phyloP scores from a whole-genome alignment of 2,888 invertebrate genomes.

The Drosophila pseudotakahashii region DNA sequence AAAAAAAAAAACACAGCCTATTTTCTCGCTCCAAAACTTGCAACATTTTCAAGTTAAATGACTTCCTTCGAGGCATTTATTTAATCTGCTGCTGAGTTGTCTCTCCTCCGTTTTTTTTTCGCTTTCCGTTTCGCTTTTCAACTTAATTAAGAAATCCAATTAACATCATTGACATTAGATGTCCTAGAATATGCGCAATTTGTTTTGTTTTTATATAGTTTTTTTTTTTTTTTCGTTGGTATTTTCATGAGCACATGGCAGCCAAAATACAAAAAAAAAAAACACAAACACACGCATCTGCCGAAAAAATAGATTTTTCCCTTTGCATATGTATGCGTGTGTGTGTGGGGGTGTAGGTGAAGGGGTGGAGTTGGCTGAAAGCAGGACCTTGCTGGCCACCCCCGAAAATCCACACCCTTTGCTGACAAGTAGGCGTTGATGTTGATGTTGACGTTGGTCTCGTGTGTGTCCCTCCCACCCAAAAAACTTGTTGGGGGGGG shows the following conservation, averaged over 20 bases:
- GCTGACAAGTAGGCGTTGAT: slow-evolving; percentile 54
- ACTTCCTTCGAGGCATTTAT: slow-evolving; percentile 17
- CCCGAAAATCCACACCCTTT: slow-evolving; percentile 35
- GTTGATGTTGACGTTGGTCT: slow-evolving; percentile 54
- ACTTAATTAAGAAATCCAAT: slow-evolving; percentile 78
- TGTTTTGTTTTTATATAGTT: slow-evolving; percentile 55
- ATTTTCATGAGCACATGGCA: slow-evolving; percentile 14
- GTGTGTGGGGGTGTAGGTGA: background rate
- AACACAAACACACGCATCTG: slow-evolving; percentile 32
- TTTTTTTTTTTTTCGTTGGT: slow-evolving; percentile 1
- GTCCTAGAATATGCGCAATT: slow-evolving; percentile 74
- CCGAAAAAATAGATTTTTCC: slow-evolving; percentile 41
- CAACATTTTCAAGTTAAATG: slow-evolving; percentile 19
- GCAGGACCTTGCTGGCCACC: slow-evolving; percentile 43
- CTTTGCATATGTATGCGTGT: slow-evolving; percentile 31
- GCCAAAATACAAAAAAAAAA: slow-evolving; percentile 1
- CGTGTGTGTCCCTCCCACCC: slow-evolving; percentile 34
- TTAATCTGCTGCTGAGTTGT: slow-evolving; percentile 9
- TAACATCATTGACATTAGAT: slow-evolving; percentile 76
- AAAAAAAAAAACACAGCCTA: no score
- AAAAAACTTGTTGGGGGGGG: no score
- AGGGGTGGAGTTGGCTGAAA: background rate
- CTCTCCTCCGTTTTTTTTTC: background rate
- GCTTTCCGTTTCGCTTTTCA: slow-evolving; percentile 55
- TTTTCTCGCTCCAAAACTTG: background rate